phyloP scores from a whole-genome alignment of 2,888 invertebrate genomes.

The Drosophila nr. perissopoda region DNA sequence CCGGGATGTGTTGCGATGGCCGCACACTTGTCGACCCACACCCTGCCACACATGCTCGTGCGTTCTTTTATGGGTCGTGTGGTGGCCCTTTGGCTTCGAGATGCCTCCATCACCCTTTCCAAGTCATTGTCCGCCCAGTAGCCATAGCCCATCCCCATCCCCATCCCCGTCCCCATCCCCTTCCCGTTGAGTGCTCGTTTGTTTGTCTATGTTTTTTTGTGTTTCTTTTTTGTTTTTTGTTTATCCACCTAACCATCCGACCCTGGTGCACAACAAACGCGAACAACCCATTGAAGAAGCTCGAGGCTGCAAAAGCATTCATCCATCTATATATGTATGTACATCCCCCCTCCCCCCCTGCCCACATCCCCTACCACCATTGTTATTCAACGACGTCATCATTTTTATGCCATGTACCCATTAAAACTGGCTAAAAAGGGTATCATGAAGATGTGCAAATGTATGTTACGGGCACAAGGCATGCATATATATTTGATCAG shows the following conservation, averaged over 20 bases:
- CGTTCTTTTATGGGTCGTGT: constrained; percentile 69
- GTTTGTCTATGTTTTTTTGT: constrained; percentile 47
- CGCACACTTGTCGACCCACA: constrained; percentile 31
- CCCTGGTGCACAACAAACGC: constrained; percentile 10
- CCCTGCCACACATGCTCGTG: constrained; percentile 20
- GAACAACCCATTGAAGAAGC: constrained; percentile 46
- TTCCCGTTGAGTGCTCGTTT: constrained; percentile 58
- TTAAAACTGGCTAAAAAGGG: neutral
- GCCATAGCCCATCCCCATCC: constrained; percentile 22
- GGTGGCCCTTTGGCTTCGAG: constrained; percentile 47
- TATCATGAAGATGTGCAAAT: neutral
- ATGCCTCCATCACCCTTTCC: constrained; percentile 23
- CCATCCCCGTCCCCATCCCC: constrained; percentile 4
- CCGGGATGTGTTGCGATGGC: constrained; percentile 42
- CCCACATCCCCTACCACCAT: constrained; percentile 5
- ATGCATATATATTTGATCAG: neutral
- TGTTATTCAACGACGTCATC: constrained; percentile 62
- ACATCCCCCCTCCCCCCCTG: constrained; percentile 15
- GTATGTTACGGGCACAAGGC: neutral
- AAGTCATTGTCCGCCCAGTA: constrained; percentile 34
- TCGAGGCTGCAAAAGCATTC: constrained; percentile 20
- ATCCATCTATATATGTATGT: constrained; percentile 32
- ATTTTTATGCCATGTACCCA: constrained; percentile 37
- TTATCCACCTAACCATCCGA: constrained; percentile 31
- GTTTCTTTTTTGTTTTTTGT: constrained; percentile 46